Evolutionary conservation across 2,113 vertebrate species (phyloP).

Genomic region (Procavia capensis): DNA sequence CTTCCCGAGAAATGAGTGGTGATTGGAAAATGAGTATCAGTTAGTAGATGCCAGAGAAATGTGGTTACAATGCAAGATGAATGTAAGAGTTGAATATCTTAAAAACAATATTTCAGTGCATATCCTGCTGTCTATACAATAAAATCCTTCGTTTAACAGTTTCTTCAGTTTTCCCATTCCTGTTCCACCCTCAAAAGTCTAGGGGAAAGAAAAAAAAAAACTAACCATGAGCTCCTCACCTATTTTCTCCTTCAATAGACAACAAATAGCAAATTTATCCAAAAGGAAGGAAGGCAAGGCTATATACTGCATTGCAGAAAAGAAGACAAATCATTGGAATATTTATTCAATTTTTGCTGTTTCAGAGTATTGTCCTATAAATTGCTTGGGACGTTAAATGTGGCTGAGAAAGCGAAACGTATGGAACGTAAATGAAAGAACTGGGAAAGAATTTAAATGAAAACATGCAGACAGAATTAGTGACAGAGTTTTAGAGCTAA

Average conservation of each 20-base stretch:
- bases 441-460: neutral
- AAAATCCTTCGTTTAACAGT: neutral
- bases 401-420: slow-evolving; percentile 36
- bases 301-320: neutral
- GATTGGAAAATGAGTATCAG: neutral
- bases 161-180: neutral
- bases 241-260: neutral
- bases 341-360: slow-evolving; percentile 40
- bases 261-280: neutral
- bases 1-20: neutral
- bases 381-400: neutral
- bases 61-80: neutral
- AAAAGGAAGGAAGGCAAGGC: neutral
- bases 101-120: neutral
- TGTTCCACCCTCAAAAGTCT: neutral
- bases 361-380: neutral
- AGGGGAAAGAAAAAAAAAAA: neutral
- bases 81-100: neutral
- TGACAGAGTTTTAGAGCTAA: neutral
- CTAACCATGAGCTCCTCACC: neutral
- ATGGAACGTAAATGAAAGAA: slow-evolving; percentile 17
- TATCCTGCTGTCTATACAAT: neutral
- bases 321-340: neutral
- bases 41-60: neutral
- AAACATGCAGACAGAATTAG: neutral